Percentiles rank a stretch among this genome's conserved stretches.
phyloP scores from a whole-genome alignment of 2,888 invertebrate genomes.

The Drosophila picticornis region DNA sequence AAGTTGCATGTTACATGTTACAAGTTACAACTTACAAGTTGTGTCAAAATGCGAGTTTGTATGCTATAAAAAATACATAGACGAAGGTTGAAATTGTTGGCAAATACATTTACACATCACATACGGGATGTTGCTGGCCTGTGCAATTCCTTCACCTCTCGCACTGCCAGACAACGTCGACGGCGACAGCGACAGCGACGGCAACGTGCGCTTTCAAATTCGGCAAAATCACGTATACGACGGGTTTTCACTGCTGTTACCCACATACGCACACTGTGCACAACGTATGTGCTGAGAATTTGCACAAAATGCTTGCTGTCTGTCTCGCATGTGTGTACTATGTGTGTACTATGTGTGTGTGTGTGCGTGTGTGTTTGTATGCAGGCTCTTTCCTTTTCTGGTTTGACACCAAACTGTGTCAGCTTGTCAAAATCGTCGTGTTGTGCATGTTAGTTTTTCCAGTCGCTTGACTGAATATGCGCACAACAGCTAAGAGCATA shows the following conservation, averaged over 20 bases:
- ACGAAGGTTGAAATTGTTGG: constrained; percentile 58
- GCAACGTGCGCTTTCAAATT: constrained; percentile 72
- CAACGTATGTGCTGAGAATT: constrained; percentile 68
- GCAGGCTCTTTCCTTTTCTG: constrained; percentile 46
- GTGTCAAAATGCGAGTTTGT: constrained; percentile 65
- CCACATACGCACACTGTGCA: constrained; percentile 63
- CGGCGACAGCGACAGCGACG: constrained; percentile 1
- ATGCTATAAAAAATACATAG: constrained; percentile 57
- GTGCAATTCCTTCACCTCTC: neutral
- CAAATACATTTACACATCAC: constrained; percentile 61
- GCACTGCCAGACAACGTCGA: neutral
- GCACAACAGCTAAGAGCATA: constrained; percentile 40
- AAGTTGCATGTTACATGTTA: constrained; percentile 44
- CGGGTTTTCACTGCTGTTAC: constrained; percentile 71
- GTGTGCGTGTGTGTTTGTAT: constrained; percentile 18
- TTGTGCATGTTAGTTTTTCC: constrained; percentile 78
- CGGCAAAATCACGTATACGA: constrained; percentile 79
- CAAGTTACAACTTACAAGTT: constrained; percentile 53
- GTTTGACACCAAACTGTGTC: constrained; percentile 80
- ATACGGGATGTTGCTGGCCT: constrained; percentile 8
- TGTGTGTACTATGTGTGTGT: constrained; percentile 7
- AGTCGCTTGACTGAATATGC: constrained; percentile 68
- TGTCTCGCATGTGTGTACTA: constrained; percentile 4
- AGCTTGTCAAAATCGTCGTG: constrained; percentile 78
- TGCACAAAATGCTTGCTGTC: constrained; percentile 56